phyloP scores from a whole-genome alignment of 2,113 vertebrate genomes.

The Megalops atlanticus region DNA sequence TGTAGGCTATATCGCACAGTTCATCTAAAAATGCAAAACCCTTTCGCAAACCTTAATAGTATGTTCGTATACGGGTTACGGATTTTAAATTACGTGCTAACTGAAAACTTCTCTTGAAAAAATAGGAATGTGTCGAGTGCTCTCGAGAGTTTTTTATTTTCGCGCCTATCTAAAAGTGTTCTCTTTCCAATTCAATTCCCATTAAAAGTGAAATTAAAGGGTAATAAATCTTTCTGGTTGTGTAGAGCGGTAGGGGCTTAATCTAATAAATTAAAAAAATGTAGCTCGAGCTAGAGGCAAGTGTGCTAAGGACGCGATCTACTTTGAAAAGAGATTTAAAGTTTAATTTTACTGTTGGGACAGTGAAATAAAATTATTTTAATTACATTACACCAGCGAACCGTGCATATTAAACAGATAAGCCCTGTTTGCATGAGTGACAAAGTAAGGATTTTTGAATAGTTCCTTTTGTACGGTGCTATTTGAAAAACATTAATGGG shows the following conservation, averaged over 20 bases:
- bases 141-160: background rate
- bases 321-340: slow-evolving; percentile 75
- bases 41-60: background rate
- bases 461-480: slow-evolving; percentile 54
- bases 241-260: slow-evolving; percentile 66
- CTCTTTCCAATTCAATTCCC: slow-evolving; percentile 62
- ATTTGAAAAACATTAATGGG: slow-evolving; percentile 69
- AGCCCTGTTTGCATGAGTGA: slow-evolving; percentile 67
- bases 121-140: background rate
- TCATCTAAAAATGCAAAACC: background rate
- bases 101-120: background rate
- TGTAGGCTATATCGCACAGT: background rate
- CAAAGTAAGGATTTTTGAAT: slow-evolving; percentile 64
- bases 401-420: slow-evolving; percentile 75
- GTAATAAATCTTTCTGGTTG: slow-evolving; percentile 62
- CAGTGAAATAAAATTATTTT: slow-evolving; percentile 73
- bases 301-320: slow-evolving; percentile 47
- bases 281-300: slow-evolving; percentile 68
- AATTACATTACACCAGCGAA: slow-evolving; percentile 75
- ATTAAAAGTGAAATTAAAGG: slow-evolving; percentile 64
- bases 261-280: slow-evolving; percentile 75
- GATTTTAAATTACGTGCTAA: background rate
- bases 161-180: slow-evolving; percentile 52
- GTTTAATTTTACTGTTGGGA: slow-evolving; percentile 68
- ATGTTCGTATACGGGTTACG: background rate